Conservation (phyloP, 2,113 vertebrate genomes). For the Ailuropoda melanoleuca region DNA sequence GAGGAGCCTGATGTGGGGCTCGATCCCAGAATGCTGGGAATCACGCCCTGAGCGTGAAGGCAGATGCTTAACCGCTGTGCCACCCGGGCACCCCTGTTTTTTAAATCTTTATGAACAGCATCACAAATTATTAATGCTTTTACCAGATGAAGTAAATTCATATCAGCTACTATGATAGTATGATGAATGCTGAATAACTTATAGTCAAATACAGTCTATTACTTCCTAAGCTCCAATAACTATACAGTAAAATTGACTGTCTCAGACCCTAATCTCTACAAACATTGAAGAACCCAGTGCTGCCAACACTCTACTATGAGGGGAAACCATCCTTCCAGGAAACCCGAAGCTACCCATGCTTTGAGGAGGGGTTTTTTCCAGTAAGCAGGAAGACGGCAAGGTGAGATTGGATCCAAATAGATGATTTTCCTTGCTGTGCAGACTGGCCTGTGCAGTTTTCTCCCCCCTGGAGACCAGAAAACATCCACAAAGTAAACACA, state of each 20-base stretch:
- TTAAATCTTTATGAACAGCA: neutral
- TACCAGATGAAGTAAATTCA: neutral
- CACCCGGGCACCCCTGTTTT: no score
- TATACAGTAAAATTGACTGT: neutral
- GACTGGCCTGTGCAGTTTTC: neutral
- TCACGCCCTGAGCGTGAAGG: no score
- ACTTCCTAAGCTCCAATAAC: neutral
- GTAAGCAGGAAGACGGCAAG: neutral
- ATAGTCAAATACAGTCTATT: neutral
- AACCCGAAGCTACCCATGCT: neutral
- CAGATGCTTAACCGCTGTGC: no score
- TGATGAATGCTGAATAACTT: constrained; percentile 16
- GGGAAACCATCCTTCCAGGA: neutral
- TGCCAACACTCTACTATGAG: neutral
- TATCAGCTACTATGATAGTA: neutral
- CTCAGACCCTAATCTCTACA: neutral
- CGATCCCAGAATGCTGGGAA: no score
- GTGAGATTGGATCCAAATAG: neutral
- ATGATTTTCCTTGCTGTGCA: neutral
- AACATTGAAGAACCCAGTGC: neutral
- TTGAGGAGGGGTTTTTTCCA: rapidly evolving
- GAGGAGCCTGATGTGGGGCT: no score
- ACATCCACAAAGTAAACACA: neutral
- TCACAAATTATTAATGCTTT: neutral
- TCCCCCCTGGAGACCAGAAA: neutral